phyloP scores from a whole-genome alignment of 2,797 vertebrate genomes.

The Molothrus ater region DNA sequence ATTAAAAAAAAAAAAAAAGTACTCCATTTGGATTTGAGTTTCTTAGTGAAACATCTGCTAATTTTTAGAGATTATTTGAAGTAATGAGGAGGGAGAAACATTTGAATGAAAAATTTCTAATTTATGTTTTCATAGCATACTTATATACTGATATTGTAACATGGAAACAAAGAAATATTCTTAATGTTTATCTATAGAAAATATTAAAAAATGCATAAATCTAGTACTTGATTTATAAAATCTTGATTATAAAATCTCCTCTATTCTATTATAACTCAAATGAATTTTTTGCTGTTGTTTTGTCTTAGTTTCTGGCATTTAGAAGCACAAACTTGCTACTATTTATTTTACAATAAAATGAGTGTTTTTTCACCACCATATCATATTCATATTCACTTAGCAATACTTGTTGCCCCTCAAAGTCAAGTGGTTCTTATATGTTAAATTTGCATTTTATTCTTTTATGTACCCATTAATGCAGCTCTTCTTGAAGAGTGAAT shows the following conservation, averaged over 20 bases:
- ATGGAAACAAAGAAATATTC: not conserved
- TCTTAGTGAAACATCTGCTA: not conserved
- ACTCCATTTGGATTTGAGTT: not conserved
- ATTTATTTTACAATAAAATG: not conserved
- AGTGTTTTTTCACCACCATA: not conserved
- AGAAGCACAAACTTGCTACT: not conserved
- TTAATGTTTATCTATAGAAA: not conserved
- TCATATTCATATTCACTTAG: not conserved
- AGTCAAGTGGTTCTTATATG: not conserved
- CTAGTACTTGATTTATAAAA: not conserved
- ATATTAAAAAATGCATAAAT: not conserved
- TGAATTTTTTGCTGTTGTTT: not conserved
- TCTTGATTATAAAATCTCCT: not conserved
- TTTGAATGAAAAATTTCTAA: not conserved
- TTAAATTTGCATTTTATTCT: not conserved
- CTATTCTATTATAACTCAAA: not conserved
- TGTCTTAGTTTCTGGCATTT: not conserved
- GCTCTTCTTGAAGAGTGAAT: not conserved
- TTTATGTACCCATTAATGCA: not conserved
- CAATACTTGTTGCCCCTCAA: not conserved
- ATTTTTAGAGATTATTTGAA: not conserved
- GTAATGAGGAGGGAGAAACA: not conserved
- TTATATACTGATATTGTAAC: not conserved
- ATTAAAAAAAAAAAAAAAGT: not conserved
- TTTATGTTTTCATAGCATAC: not conserved